A percentile compares a stretch with the other conserved stretches of the same genome.
Evolutionary conservation across 2,797 vertebrate genomes (phyloP).

Genomic region (Hapalemur alaotrensis): DNA sequence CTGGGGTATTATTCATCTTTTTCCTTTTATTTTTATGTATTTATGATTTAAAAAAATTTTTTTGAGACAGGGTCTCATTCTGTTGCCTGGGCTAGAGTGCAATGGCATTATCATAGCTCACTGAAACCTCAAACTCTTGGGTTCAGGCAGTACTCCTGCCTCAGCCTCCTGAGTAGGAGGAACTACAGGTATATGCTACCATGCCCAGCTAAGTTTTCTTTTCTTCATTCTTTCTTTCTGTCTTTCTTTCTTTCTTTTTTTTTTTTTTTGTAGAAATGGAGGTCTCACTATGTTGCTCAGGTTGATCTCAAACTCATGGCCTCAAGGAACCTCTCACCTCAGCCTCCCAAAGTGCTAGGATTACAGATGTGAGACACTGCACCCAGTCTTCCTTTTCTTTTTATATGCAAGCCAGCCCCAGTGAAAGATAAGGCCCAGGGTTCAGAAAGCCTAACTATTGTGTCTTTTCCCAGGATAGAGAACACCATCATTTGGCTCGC

Average conservation of each 20-base stretch:
- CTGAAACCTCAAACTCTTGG: too few species aligned
- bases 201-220: too few species aligned
- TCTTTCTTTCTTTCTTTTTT: too few species aligned
- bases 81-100: too few species aligned
- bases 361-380: neutral
- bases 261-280: neutral
- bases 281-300: neutral
- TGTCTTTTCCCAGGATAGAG: slow-evolving; percentile 31
- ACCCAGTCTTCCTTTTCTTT: slow-evolving; percentile 22
- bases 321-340: neutral
- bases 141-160: too few species aligned
- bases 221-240: too few species aligned
- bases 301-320: neutral
- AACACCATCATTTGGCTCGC: slow-evolving; percentile 26
- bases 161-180: too few species aligned
- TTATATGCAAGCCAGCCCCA: slow-evolving; percentile 18
- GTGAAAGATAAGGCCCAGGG: slow-evolving; percentile 45
- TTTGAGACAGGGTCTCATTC: too few species aligned
- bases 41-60: too few species aligned
- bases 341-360: neutral
- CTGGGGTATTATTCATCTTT: slow-evolving; percentile 52
- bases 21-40: slow-evolving; percentile 48
- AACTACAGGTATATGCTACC: too few species aligned
- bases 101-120: too few species aligned
- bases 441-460: slow-evolving; percentile 31